phyloP scores from a whole-genome alignment of 2,113 vertebrate genomes.

The Andinoacara biseriatus region DNA sequence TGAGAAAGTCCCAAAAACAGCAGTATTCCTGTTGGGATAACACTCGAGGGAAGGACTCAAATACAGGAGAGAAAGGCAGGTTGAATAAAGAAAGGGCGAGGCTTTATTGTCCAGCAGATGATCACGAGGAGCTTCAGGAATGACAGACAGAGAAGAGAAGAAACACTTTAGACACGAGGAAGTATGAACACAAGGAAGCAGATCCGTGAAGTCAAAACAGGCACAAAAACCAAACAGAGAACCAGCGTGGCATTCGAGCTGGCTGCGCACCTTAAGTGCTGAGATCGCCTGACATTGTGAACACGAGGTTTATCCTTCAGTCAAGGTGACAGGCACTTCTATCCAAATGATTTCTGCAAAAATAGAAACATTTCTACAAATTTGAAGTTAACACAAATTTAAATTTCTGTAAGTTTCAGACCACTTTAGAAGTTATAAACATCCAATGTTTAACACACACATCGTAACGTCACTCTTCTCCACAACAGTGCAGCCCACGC shows the following conservation, averaged over 20 bases:
- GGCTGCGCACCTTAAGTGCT: neutral
- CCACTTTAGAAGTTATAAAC: neutral
- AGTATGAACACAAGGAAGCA: neutral
- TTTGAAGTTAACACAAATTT: no score
- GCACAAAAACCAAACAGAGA: neutral
- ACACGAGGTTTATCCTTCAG: neutral
- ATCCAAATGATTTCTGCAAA: no score
- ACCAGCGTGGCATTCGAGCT: neutral
- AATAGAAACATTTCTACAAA: no score
- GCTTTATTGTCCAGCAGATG: neutral
- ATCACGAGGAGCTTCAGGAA: rapidly evolving
- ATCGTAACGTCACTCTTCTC: no score
- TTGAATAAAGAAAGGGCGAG: neutral
- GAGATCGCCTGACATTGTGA: rapidly evolving
- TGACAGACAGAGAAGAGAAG: neutral
- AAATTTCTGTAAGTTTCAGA: neutral
- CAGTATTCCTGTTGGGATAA: neutral
- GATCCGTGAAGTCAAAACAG: neutral
- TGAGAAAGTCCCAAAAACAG: neutral
- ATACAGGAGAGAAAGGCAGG: neutral
- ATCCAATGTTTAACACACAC: rapidly evolving
- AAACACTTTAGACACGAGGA: neutral
- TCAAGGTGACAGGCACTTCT: no score
- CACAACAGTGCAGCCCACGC: neutral
- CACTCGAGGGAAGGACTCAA: neutral